Evolutionary conservation across 2,113 vertebrate genomes (phyloP).

Genomic region (Corythornis madagascariensis): DNA sequence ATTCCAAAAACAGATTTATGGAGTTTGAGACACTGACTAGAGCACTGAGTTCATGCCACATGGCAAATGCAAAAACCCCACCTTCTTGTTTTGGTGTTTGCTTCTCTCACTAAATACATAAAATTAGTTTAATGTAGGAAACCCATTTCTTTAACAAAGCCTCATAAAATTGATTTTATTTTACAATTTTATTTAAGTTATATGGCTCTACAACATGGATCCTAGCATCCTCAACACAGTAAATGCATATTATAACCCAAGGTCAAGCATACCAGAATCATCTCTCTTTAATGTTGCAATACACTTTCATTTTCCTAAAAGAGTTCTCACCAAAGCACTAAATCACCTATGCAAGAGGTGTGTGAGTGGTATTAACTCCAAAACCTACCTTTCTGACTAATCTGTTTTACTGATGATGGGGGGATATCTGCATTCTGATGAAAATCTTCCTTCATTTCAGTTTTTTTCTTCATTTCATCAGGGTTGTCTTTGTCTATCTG

Average conservation of each 20-base stretch:
- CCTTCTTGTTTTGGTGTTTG: neutral
- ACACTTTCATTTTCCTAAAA: neutral
- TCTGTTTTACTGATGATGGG: slow-evolving; percentile 33
- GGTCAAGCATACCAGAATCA: neutral
- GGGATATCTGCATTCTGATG: slow-evolving; percentile 3
- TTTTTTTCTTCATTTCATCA: slow-evolving; percentile 27
- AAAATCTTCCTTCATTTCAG: slow-evolving; percentile 23
- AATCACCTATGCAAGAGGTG: neutral
- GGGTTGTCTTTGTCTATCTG: neutral
- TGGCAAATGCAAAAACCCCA: neutral
- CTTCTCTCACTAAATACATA: neutral
- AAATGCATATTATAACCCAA: neutral
- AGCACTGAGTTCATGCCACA: neutral
- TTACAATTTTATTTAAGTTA: neutral
- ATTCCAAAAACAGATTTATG: neutral
- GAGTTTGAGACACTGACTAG: neutral
- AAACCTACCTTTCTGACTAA: slow-evolving; percentile 67
- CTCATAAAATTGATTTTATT: neutral
- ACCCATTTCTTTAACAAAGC: neutral
- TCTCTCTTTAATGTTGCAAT: neutral
- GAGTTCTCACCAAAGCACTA: neutral
- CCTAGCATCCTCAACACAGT: neutral
- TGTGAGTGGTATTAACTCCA: neutral
- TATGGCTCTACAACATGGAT: neutral
- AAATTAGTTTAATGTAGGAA: neutral